phyloP scores from a whole-genome alignment of 2,888 invertebrate species.

The Phaedon cochleariae region DNA sequence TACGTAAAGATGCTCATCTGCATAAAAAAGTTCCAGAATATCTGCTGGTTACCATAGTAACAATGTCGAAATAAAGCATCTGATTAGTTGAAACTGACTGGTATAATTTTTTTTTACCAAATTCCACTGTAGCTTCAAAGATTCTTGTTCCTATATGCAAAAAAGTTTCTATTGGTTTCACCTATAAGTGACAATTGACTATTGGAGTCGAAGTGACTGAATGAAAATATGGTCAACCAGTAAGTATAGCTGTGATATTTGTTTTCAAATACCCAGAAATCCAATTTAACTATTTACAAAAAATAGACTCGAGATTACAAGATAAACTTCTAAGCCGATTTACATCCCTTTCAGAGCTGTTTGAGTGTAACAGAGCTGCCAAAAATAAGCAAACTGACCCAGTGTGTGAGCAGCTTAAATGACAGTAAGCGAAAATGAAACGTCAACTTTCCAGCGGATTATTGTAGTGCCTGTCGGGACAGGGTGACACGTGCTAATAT shows the following conservation, averaged over 20 bases:
- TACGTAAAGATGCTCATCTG: too few species aligned
- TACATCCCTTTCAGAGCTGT: neutral
- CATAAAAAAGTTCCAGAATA: too few species aligned
- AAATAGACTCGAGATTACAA: conserved; percentile 15
- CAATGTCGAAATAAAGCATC: too few species aligned
- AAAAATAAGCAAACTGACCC: conserved; percentile 16
- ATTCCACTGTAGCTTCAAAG: too few species aligned
- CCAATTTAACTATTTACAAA: conserved; percentile 28
- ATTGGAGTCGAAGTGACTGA: too few species aligned
- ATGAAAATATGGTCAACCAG: too few species aligned
- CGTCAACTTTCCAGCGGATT: conserved; percentile 34
- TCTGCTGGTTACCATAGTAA: too few species aligned
- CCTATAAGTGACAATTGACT: too few species aligned
- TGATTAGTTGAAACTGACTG: too few species aligned
- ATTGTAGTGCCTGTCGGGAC: conserved; percentile 22
- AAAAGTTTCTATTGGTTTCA: too few species aligned
- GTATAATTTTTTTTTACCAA: too few species aligned
- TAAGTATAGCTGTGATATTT: neutral
- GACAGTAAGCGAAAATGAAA: conserved; percentile 30
- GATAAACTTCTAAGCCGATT: conserved; percentile 14
- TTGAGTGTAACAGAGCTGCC: conserved; percentile 11
- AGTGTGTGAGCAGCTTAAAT: conserved; percentile 12
- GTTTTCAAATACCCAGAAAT: conserved; percentile 24
- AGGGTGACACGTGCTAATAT: conserved; percentile 26
- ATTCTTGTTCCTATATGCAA: too few species aligned